Conservation (phyloP, 2,888 invertebrate genomes). For the Frankliniella intonsa region DNA sequence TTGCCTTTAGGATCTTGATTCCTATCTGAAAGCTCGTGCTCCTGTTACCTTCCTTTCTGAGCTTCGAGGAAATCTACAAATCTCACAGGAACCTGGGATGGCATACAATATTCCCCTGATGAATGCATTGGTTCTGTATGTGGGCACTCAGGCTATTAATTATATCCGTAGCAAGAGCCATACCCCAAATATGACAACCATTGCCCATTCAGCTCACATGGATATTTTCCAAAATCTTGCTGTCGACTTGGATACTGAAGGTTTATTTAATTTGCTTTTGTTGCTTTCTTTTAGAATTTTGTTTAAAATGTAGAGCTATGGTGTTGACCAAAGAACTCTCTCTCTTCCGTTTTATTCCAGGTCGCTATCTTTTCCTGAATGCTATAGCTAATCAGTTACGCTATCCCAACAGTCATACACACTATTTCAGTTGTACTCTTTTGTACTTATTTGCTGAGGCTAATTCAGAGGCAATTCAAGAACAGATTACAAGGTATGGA, state of each 20-base stretch:
- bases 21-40: constrained; percentile 88
- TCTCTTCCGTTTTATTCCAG: constrained; percentile 39
- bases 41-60: constrained; percentile 96
- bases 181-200: constrained; percentile 94
- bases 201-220: constrained; percentile 98
- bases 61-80: constrained; percentile 81
- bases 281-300: constrained; percentile 34
- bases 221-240: constrained; percentile 99
- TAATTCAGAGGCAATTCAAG: constrained; percentile 95
- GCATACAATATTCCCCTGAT: constrained; percentile 93
- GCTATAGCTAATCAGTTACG: constrained; percentile 98
- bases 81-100: constrained; percentile 80
- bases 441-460: constrained; percentile 96
- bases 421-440: constrained; percentile 97
- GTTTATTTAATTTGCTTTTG: constrained; percentile 49
- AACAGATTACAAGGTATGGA: constrained; percentile 74
- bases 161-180: constrained; percentile 86
- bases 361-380: constrained; percentile 91
- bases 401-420: constrained; percentile 99
- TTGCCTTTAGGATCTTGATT: constrained; percentile 70
- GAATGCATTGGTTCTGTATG: constrained; percentile 96
- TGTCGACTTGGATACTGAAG: constrained; percentile 96
- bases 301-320: constrained; percentile 6
- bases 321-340: neutral
- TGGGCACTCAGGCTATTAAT: constrained; percentile 93